phyloP scores from a whole-genome alignment of 2,888 invertebrate species.

The Drosophila trichaetosa region DNA sequence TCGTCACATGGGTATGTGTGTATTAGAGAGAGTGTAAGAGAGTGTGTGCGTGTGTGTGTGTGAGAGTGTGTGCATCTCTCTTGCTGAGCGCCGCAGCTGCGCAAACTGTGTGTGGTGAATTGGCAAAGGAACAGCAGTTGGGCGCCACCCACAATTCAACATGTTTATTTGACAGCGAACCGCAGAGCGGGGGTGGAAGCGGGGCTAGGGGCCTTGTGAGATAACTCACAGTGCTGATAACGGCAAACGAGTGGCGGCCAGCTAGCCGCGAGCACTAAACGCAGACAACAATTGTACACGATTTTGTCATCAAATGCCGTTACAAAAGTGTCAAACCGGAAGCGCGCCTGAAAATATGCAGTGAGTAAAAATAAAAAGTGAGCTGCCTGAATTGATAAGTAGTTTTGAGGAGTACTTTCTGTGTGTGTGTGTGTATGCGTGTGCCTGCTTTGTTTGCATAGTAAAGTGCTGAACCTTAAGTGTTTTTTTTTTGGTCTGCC shows the following conservation, averaged over 20 bases:
- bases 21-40: neutral
- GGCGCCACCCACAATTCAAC: constrained; percentile 57
- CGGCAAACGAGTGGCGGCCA: constrained; percentile 38
- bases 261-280: constrained; percentile 38
- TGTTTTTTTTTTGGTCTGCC: constrained; percentile 34
- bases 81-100: constrained; percentile 60
- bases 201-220: constrained; percentile 4
- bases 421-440: constrained; percentile 19
- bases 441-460: constrained; percentile 54
- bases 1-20: constrained; percentile 35
- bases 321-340: constrained; percentile 43
- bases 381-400: constrained; percentile 32
- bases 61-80: constrained; percentile 1
- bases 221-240: constrained; percentile 58
- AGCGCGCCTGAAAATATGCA: constrained; percentile 65
- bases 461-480: constrained; percentile 67
- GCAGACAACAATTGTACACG: constrained; percentile 65
- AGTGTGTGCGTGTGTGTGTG: constrained; percentile 14
- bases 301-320: constrained; percentile 59
- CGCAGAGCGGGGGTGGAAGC: neutral
- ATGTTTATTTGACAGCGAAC: constrained; percentile 60
- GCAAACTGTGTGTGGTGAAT: constrained; percentile 66
- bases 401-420: constrained; percentile 7
- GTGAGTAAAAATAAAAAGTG: constrained; percentile 19
- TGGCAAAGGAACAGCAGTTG: constrained; percentile 8